phyloP scores from a whole-genome alignment of 2,888 invertebrate species.

The Ctena decussata region DNA sequence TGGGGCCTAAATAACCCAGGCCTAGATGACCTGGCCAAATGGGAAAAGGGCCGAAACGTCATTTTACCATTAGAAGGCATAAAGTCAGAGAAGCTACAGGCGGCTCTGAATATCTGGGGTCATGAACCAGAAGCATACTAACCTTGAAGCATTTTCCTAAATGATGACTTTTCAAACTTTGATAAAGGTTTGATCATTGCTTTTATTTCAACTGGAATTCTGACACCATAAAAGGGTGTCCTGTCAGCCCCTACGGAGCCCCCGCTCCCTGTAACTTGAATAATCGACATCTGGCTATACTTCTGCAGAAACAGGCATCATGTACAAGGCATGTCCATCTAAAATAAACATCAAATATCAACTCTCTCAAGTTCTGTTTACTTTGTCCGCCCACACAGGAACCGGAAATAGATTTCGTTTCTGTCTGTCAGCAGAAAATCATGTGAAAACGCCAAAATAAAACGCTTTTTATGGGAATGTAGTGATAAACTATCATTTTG shows the following conservation, averaged over 20 bases:
- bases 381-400: slow-evolving; percentile 62
- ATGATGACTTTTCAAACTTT: slow-evolving; percentile 78
- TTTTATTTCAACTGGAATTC: slow-evolving; percentile 80
- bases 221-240: slow-evolving; percentile 81
- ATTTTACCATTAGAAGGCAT: no score
- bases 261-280: slow-evolving; percentile 81
- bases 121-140: slow-evolving; percentile 39
- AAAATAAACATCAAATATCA: not conserved
- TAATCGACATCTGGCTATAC: slow-evolving; percentile 75
- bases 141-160: slow-evolving; percentile 80
- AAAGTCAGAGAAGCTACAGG: no score
- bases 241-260: slow-evolving; percentile 76
- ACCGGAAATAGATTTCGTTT: slow-evolving; percentile 42
- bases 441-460: no score
- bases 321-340: not conserved
- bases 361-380: no score
- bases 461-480: no score
- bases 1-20: no score
- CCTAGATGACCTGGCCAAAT: no score
- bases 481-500: no score
- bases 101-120: no score
- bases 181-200: slow-evolving; percentile 77
- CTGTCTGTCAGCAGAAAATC: no score
- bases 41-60: no score
- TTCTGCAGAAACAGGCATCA: not conserved